Conservation (phyloP, 2,113 vertebrate genomes). For the Anthoscopus minutus region DNA sequence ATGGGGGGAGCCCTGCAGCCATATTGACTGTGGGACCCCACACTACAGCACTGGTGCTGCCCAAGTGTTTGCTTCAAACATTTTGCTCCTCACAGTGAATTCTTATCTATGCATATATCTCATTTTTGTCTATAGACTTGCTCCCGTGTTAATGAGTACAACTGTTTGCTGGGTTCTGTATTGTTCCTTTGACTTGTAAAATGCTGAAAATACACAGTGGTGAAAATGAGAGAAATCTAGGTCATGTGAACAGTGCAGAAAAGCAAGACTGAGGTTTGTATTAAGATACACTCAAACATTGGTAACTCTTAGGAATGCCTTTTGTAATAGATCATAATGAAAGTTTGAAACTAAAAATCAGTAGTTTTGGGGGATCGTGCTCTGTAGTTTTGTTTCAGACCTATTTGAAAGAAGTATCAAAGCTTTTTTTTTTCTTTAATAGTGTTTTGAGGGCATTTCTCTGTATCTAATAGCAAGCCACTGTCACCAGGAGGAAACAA, state of each 20-base stretch:
- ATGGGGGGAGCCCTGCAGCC: neutral
- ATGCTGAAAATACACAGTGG: neutral
- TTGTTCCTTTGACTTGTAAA: neutral
- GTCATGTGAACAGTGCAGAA: neutral
- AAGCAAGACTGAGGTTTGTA: neutral
- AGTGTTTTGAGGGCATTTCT: neutral
- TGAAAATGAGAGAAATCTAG: neutral
- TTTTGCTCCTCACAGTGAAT: neutral
- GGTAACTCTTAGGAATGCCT: neutral
- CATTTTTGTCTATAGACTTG: neutral
- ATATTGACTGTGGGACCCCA: neutral
- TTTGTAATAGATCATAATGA: neutral
- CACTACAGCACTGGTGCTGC: neutral
- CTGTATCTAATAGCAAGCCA: neutral
- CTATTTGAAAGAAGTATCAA: neutral
- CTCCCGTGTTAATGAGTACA: fast-evolving
- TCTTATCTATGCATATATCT: neutral
- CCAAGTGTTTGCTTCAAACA: neutral
- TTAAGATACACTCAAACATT: neutral
- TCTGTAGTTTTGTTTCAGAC: neutral
- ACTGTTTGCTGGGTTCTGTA: neutral
- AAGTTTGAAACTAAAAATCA: neutral
- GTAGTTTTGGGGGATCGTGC: neutral
- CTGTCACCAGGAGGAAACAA: neutral
- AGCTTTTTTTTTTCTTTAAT: neutral